Evolutionary conservation across 2,888 invertebrate species (phyloP).

Genomic region (Pterobdella sp.): DNA sequence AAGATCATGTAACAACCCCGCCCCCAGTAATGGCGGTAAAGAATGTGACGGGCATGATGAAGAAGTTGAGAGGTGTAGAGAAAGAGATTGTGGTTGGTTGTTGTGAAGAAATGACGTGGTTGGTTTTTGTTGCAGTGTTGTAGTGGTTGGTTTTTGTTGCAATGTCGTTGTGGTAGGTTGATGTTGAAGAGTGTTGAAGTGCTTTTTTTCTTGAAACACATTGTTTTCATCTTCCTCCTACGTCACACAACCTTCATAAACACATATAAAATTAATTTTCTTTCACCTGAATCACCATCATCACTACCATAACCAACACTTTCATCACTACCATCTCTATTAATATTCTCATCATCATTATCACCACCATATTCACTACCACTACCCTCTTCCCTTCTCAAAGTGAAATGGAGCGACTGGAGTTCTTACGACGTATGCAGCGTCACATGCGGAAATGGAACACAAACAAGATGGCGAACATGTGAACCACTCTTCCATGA

Average conservation of each 20-base stretch:
- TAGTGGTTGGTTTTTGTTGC: background rate
- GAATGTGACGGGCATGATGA: background rate
- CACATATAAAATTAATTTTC: no score
- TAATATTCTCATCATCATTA: no score
- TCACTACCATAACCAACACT: no score
- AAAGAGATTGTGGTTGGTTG: background rate
- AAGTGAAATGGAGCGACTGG: background rate
- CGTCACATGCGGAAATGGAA: background rate
- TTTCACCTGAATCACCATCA: no score
- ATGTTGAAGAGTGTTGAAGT: background rate
- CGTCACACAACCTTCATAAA: no score
- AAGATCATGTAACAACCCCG: background rate
- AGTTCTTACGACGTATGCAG: background rate
- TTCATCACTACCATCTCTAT: no score
- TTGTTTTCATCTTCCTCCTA: no score
- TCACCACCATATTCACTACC: no score
- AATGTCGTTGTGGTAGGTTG: background rate
- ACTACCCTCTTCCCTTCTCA: no score
- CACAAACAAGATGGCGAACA: background rate
- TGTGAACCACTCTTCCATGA: background rate
- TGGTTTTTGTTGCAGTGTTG: background rate
- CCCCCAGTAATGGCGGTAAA: background rate
- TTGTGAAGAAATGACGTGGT: background rate
- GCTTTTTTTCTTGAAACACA: no score
- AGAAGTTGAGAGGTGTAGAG: background rate